These are phyloP conservation scores for Elephantulus edwardii DNA, from an alignment of 2,113 vertebrate genomes.

Conservation along the genomic window DNA sequence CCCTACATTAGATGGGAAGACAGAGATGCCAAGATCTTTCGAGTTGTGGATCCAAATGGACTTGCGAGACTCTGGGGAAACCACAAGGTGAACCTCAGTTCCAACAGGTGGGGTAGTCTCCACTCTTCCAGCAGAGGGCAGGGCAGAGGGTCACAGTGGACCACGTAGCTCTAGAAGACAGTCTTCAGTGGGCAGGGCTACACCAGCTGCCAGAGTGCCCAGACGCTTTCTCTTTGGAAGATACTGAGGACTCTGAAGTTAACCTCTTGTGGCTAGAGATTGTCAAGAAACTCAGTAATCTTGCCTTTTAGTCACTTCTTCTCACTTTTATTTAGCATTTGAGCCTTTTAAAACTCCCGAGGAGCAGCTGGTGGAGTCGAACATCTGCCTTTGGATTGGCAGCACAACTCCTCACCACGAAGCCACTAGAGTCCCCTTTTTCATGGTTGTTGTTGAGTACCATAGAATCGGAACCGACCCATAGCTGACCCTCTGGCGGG, in stretches of 20 bases:
- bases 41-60: slow-evolving; percentile 90
- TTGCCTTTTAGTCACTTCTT: not conserved
- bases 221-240: not conserved
- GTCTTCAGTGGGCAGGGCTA: not conserved
- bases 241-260: not conserved
- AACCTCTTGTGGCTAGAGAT: not conserved
- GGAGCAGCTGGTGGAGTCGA: too few relatives aligned
- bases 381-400: too few relatives aligned
- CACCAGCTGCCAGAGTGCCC: not conserved
- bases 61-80: slow-evolving; percentile 95
- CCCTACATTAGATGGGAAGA: slow-evolving; percentile 93
- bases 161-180: not conserved
- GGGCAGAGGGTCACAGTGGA: not conserved
- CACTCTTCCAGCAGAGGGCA: not conserved
- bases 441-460: too few relatives aligned
- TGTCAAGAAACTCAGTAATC: not conserved
- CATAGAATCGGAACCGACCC: too few relatives aligned
- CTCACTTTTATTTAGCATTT: not conserved
- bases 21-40: slow-evolving; percentile 86
- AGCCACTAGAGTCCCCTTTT: too few relatives aligned
- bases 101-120: not conserved
- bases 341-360: not conserved
- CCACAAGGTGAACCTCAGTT: slow-evolving; percentile 88
- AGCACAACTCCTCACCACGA: too few relatives aligned
- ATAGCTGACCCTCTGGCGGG: too few relatives aligned